A percentile compares a stretch with the other conserved stretches of the same genome.
Conservation (phyloP, 2,113 vertebrate genomes). For the Cichladusa arquata region DNA sequence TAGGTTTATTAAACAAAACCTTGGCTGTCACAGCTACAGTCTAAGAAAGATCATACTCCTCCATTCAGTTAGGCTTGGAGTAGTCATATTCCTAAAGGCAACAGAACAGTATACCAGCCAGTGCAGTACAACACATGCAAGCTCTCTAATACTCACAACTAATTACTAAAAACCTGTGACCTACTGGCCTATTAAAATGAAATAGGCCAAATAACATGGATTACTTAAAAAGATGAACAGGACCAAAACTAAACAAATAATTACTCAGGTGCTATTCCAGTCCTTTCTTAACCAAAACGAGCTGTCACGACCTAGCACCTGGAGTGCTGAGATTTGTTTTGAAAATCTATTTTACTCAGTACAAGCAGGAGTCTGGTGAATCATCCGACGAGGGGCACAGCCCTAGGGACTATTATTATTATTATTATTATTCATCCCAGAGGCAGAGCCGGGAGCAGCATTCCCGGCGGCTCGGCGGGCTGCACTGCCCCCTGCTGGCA, state of each 20-base stretch:
- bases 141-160: not conserved
- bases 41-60: not conserved
- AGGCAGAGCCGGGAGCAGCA: not conserved
- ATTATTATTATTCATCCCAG: not conserved
- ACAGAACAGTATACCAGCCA: not conserved
- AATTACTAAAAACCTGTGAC: not conserved
- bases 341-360: not conserved
- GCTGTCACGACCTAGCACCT: not conserved
- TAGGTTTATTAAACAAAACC: not conserved
- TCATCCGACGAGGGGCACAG: not conserved
- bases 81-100: not conserved
- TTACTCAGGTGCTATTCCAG: not conserved
- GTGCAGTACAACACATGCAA: not conserved
- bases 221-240: not conserved
- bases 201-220: not conserved
- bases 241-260: not conserved
- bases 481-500: conserved; percentile 3
- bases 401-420: not conserved
- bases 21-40: not conserved
- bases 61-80: not conserved
- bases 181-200: not conserved
- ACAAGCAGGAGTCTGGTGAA: not conserved
- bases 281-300: not conserved
- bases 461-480: not conserved
- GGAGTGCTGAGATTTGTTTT: not conserved